These are phyloP conservation scores for Oriolus oriolus DNA, from an alignment of 2,113 vertebrate genomes.

Conservation along the genomic window DNA sequence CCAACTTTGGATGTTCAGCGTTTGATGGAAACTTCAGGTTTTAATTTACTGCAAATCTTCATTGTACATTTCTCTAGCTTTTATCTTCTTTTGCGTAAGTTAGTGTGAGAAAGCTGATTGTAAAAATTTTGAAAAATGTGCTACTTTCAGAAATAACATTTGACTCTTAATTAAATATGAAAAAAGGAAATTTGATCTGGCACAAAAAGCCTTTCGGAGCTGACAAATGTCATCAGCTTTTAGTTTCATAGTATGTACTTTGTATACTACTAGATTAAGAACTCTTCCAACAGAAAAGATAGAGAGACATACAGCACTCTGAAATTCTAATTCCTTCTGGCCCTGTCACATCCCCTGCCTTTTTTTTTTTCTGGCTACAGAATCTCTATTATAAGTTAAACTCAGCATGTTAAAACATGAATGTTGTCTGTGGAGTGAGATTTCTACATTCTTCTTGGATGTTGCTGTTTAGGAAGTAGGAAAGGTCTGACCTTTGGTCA, in stretches of 20 bases:
- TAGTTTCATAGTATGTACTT: not conserved
- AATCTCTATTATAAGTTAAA: not conserved
- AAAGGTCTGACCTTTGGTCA: not conserved
- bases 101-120: not conserved
- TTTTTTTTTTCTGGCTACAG: not conserved
- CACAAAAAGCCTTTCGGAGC: conserved; percentile 14
- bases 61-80: not conserved
- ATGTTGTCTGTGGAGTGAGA: not conserved
- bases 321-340: not conserved
- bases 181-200: conserved; percentile 42
- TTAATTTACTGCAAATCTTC: conserved; percentile 11
- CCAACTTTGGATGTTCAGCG: not conserved
- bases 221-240: conserved; percentile 25
- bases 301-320: not conserved
- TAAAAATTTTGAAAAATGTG: conserved; percentile 2
- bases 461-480: not conserved
- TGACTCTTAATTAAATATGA: conserved; percentile 40
- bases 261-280: not conserved
- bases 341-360: not conserved
- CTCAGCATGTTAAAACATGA: not conserved
- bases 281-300: not conserved
- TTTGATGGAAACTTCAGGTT: conserved; percentile 24
- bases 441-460: not conserved
- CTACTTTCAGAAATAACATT: conserved; percentile 32
- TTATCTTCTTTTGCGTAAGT: conserved; percentile 33